Evolutionary conservation across 2,797 vertebrate genomes (phyloP).

Genomic region (Microcaecilia unicolor): DNA sequence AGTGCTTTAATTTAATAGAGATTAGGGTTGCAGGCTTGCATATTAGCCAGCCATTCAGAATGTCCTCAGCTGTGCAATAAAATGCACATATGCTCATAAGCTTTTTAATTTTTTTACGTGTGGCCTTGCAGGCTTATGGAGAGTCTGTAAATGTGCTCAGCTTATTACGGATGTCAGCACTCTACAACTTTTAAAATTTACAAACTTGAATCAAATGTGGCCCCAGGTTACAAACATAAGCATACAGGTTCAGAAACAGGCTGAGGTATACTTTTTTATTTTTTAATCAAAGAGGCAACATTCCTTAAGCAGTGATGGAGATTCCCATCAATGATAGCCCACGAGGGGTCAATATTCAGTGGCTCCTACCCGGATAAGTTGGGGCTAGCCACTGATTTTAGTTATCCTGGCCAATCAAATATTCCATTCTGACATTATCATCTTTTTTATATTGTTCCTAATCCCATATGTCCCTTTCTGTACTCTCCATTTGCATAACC

Average conservation of each 20-base stretch:
- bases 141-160: background rate
- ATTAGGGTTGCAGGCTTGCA: conserved; percentile 6
- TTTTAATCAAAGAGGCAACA: too few relatives aligned
- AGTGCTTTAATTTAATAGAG: conserved; percentile 13
- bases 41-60: conserved; percentile 6
- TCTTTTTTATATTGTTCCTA: too few relatives aligned
- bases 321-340: too few relatives aligned
- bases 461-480: too few relatives aligned
- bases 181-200: background rate
- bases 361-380: too few relatives aligned
- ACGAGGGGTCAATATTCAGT: too few relatives aligned
- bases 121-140: background rate
- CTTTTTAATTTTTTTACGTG: background rate
- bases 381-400: too few relatives aligned
- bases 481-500: too few relatives aligned
- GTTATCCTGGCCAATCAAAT: too few relatives aligned
- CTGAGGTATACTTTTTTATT: too few relatives aligned
- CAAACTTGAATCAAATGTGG: background rate
- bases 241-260: background rate
- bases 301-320: too few relatives aligned
- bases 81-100: background rate
- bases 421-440: too few relatives aligned
- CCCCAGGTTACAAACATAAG: background rate
- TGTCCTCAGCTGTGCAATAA: conserved; percentile 1
- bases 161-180: background rate